A percentile compares a stretch with the other conserved stretches of the same genome.
These are phyloP conservation scores for Oasisia sp. DNA, from an alignment of 2,888 invertebrate species.

Conservation along the genomic window DNA sequence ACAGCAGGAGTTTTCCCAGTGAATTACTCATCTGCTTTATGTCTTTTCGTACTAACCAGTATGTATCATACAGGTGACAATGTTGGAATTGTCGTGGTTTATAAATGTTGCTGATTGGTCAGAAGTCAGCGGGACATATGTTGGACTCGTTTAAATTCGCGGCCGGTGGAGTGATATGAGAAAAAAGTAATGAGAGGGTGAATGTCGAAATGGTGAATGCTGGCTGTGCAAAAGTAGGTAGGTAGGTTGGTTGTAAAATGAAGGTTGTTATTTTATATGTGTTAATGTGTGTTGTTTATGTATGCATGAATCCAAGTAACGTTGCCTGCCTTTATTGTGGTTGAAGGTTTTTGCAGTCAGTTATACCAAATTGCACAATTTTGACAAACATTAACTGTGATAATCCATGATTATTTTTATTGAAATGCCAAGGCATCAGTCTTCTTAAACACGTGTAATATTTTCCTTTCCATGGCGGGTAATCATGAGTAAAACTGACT, in stretches of 20 bases:
- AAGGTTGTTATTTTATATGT: background rate
- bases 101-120: background rate
- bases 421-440: no score
- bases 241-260: background rate
- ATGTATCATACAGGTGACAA: background rate
- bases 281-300: background rate
- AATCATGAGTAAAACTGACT: background rate
- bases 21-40: background rate
- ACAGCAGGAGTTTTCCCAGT: background rate
- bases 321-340: no score
- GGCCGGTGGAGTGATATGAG: background rate
- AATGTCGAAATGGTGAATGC: background rate
- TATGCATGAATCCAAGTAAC: background rate
- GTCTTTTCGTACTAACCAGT: background rate
- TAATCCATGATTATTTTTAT: no score
- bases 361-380: no score
- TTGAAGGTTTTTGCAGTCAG: no score
- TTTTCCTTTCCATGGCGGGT: background rate
- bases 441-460: no score
- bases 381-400: no score
- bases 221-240: background rate
- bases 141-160: background rate
- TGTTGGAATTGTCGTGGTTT: background rate
- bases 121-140: background rate
- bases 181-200: background rate